These are phyloP conservation scores for Pogonophryne albipinna DNA, from an alignment of 2,797 vertebrate species.

Conservation along the genomic window DNA sequence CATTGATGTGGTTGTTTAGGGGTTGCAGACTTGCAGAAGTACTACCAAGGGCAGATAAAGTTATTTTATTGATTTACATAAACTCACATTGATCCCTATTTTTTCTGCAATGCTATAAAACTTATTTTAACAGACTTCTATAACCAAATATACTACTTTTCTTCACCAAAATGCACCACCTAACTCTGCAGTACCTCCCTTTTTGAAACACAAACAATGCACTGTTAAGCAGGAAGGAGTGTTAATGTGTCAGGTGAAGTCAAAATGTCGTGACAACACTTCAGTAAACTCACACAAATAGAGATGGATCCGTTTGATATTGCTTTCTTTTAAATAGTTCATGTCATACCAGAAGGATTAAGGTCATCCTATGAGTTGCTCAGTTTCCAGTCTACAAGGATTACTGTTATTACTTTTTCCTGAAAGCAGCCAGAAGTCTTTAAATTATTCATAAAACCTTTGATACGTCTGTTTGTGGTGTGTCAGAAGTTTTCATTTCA, in stretches of 20 bases:
- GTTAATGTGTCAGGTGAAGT: neutral
- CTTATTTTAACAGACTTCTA: neutral
- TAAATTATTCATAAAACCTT: slow-evolving; percentile 56
- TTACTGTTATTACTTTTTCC: slow-evolving; percentile 11
- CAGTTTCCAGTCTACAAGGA: slow-evolving; percentile 3
- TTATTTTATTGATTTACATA: neutral
- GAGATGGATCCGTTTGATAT: neutral
- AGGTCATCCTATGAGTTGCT: slow-evolving; percentile 14
- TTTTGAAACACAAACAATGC: neutral
- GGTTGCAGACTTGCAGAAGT: neutral
- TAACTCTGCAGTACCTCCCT: neutral
- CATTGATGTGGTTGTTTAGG: slow-evolving; percentile 6
- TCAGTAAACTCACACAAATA: slow-evolving; percentile 8
- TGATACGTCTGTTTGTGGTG: slow-evolving; percentile 19
- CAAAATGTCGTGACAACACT: neutral
- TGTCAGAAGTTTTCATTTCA: slow-evolving; percentile 38
- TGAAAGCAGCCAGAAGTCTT: slow-evolving; percentile 17
- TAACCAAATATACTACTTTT: neutral
- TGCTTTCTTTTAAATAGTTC: slow-evolving; percentile 8
- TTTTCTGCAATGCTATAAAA: no score
- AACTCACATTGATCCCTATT: neutral
- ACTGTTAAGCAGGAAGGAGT: neutral
- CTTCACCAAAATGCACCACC: no score
- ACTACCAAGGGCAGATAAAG: neutral
- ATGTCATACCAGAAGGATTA: slow-evolving; percentile 3